Base-by-base conservation (phyloP, 2,888 invertebrate species). In the Pinctada fucata region DNA sequence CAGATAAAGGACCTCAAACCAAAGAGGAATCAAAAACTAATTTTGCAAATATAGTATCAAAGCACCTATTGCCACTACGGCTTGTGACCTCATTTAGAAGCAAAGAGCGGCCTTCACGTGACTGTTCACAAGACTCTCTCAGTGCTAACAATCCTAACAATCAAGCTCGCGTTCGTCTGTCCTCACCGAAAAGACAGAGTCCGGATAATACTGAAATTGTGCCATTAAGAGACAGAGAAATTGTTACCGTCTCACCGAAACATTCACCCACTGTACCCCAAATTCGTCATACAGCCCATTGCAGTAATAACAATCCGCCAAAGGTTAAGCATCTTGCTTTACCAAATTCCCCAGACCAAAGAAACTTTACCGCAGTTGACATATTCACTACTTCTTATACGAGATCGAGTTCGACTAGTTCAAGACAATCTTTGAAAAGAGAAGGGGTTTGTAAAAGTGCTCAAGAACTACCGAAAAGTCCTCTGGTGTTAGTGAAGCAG, bases 321-420 rank as follows among this genome's bases (percentile, higher is more conserved):
- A 69, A 45, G 16, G 67, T 71, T 3, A 64, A 73, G 3, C 67
- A 76, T n/a, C 69, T 78, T 52, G 50, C 80, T 16, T 50, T 78
- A 16, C 69, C 51, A 73, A 71, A 13, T 6, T 49, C 65, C 8
- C 6, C 49, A 8, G 10, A 10, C 31, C 50, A 74, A 49, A 48
- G 16, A 51, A 31, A 50, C 49, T 51, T 50, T 31, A 48, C 73
- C 47, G 69, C 63, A 16, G 64, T 66, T 10, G 73, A 73, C 48
- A 70, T 86, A 8, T 87, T 87, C 52, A 87, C 86, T 2, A 87
- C 87, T 3, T 86, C 87, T 5, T 86, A 83, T 51, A 86, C 87
- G 3, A 83, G 84, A 72, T 87, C 87, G 2, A 72, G 67, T 2
- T 16, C 77, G 2, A 5, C 50, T n/a, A 78, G 71, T 16, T 16